These are phyloP conservation scores for Melanotaenia maccullochi DNA, from an alignment of 2,797 vertebrate genomes.

Conservation along the genomic window DNA sequence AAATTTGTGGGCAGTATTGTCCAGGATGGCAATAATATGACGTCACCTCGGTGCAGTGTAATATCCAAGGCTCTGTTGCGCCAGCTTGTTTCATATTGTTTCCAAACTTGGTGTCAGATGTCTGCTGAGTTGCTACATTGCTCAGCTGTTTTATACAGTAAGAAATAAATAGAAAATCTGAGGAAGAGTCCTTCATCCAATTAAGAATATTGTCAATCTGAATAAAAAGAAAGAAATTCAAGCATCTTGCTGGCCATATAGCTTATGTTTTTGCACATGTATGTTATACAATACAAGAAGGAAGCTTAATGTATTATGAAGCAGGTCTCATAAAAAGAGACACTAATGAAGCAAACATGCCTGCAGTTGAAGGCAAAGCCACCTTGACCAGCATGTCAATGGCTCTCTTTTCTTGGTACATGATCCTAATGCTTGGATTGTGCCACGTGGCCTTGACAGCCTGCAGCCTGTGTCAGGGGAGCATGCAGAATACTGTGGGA, in stretches of 20 bases:
- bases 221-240: slow-evolving; percentile 1
- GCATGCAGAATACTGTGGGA: slow-evolving; percentile 5
- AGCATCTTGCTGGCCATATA: not conserved
- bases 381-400: slow-evolving; percentile 41
- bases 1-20: slow-evolving; percentile 30
- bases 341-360: slow-evolving; percentile 63
- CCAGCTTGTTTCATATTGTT: slow-evolving; percentile 18
- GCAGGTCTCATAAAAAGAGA: slow-evolving; percentile 10
- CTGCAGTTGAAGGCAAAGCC: slow-evolving; percentile 28
- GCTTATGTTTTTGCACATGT: not conserved
- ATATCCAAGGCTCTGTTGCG: slow-evolving; percentile 22
- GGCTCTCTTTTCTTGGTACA: slow-evolving; percentile 28
- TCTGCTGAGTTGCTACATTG: slow-evolving; percentile 9
- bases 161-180: not conserved
- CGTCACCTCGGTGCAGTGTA: slow-evolving; percentile 18
- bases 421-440: slow-evolving; percentile 16
- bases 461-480: slow-evolving; percentile 33
- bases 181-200: not conserved
- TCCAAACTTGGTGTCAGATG: slow-evolving; percentile 8
- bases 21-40: slow-evolving; percentile 26
- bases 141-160: slow-evolving; percentile 3
- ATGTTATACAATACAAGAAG: slow-evolving; percentile 31
- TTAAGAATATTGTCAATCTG: not conserved
- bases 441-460: slow-evolving; percentile 69
- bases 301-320: slow-evolving; percentile 42